phyloP scores from a whole-genome alignment of 1,140 invertebrate species.

The Drosophila arizonae region DNA sequence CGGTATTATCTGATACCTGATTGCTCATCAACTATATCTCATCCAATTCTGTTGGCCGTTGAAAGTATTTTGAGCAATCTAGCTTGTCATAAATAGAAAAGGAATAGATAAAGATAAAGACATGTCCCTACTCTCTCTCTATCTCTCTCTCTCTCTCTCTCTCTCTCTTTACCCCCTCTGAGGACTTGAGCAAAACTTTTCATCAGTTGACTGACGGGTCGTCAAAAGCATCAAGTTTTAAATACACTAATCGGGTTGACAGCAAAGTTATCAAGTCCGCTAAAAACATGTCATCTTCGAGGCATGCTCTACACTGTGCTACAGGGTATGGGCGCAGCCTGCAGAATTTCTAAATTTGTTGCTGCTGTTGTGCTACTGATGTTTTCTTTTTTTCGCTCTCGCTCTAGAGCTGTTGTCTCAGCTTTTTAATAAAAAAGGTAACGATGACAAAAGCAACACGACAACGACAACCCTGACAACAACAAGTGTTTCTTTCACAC shows the following conservation, averaged over 20 bases:
- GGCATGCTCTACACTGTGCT: neutral
- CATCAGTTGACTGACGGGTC: neutral
- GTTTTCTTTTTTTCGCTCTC: neutral
- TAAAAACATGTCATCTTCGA: neutral
- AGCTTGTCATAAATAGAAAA: too few species aligned
- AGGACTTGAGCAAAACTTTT: neutral
- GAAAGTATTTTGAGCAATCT: too few species aligned
- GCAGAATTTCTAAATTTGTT: neutral
- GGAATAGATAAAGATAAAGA: too few species aligned
- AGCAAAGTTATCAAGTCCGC: neutral
- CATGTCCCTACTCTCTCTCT: too few species aligned
- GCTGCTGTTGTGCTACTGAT: neutral
- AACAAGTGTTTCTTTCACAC: slow-evolving; percentile 38
- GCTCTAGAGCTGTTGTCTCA: slow-evolving; percentile 39
- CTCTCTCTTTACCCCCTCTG: too few species aligned
- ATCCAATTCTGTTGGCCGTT: too few species aligned
- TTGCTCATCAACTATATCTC: too few species aligned
- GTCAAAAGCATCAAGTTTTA: neutral
- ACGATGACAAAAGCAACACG: slow-evolving; percentile 38
- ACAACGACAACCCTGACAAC: slow-evolving; percentile 24
- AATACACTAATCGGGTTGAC: neutral
- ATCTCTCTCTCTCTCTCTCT: too few species aligned
- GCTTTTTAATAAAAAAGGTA: slow-evolving; percentile 52
- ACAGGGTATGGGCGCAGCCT: neutral
- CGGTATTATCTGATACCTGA: too few species aligned